Base-by-base conservation (phyloP, 2,113 vertebrate species). In the Halcyon malimbica region DNA sequence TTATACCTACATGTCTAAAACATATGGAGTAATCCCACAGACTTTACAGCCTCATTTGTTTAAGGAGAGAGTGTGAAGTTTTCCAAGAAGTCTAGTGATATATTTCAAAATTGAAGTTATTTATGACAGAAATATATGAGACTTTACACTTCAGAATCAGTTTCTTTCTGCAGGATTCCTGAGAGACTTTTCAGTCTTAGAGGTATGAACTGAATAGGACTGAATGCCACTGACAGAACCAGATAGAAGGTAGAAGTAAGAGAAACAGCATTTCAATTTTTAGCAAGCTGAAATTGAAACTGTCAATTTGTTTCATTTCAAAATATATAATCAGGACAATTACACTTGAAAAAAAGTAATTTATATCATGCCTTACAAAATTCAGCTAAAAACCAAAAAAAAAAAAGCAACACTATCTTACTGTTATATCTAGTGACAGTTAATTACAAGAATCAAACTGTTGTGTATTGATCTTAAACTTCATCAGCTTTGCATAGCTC, bases 231-330 rank as follows among this genome's bases (percentile, higher is more conserved):
- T 69, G n/a, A 74, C n/a, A 89, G 44, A 92, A 67, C 4, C 33
- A 76, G 89, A 70, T 4, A 84, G 56, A 89, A 73, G 6, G 26
- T 6, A 63, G 39, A 20, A 79, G 11, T 33, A 85, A 88, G 63
- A 93, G 54, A 94, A 80, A 63, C 2, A 74, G 9, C 21, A 68
- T 88, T 83, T 96, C 88, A 73, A 77, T 89, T 93, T 96, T 90
- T 64, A 94, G 23, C 2, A 56, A 28, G n/a, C 21, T 87, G 46
- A 95, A 94, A 94, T 16, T 33, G 31, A 92, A 88, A 59, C 53
- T 63, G 53, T 78, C 41, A 51, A 1, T 89, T 89, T 70, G 11
- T 29, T 67, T 17, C 20, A 77, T 84, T 90, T 84, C 21, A 79
- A 70, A 93, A 82, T 59, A 59, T 70, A 51, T 54, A 18, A 35